Evolutionary conservation across 1,140 invertebrate species (phyloP), one percentile per base, ranked within the genome.

Genomic region (Pseudobourletiella spinata): DNA sequence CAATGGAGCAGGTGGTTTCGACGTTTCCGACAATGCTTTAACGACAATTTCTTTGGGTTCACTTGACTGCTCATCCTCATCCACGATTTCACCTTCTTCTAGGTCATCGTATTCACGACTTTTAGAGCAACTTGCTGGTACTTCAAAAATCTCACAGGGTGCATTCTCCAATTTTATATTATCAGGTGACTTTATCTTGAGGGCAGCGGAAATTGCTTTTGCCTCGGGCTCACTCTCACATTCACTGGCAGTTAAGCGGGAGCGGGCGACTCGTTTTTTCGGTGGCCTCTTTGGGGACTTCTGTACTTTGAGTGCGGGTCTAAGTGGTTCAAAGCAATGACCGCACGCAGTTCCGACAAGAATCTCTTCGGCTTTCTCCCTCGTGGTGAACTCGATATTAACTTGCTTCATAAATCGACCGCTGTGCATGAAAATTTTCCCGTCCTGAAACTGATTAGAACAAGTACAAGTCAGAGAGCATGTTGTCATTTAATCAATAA

Each of bases 371-470:
- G 48, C 30, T 29, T 32, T 35, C 14, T 52, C 59, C 1, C 48
- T 35, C 30, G 59, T 52, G 3, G 55, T 43, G 15, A 63, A 54
- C 3, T 63, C 57, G 26, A 69, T 59, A 32, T 58, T 66, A 1
- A 69, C 67, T 28, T 64, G 67, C 20, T 62, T 64, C 64, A 66
- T 64, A 3, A 62, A 46, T 29, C 64, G 22, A n/a, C 67, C 67
- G 46, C 50, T 63, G 43, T 64, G 61, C 1, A 61, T 26, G 48
- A 54, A 69, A 2, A 69, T 50, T 60, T 64, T 66, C 35, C 67
- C 67, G 30, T 69, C 67, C 46, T 66, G 67, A 57, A 69, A 69
- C 67, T 69, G 29, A 44, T 11, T 24, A 1, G 22, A 24, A 24
- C n/a, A 43, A 25, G 35, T 44, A 29, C 26, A 58, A n/a, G n/a